phyloP scores from a whole-genome alignment of 2,797 vertebrate species.

The Otus scops region DNA sequence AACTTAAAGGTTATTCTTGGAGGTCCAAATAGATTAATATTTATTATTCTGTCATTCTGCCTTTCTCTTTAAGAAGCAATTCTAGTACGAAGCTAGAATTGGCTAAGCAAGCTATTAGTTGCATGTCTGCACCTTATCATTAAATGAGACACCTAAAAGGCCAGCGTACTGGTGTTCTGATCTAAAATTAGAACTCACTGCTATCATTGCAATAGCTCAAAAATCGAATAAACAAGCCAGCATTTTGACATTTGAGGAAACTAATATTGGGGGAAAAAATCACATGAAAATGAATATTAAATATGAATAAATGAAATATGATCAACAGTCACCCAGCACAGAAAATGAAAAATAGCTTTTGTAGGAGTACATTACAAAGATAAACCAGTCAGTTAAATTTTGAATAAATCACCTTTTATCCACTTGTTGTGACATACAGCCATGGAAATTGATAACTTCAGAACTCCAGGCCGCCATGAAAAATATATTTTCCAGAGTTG shows the following conservation, averaged over 20 bases:
- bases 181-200: slow-evolving; percentile 56
- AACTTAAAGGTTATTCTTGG: not conserved
- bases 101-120: not conserved
- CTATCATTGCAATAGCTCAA: slow-evolving; percentile 51
- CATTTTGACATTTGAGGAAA: slow-evolving; percentile 59
- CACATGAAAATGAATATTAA: slow-evolving; percentile 65
- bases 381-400: slow-evolving; percentile 37
- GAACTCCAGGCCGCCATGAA: slow-evolving; percentile 17
- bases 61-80: not conserved
- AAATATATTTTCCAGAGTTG: slow-evolving; percentile 29
- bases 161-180: not conserved
- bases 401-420: slow-evolving; percentile 66
- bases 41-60: not conserved
- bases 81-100: not conserved
- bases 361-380: slow-evolving; percentile 41
- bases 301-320: slow-evolving; percentile 61
- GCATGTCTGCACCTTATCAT: not conserved
- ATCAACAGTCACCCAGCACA: slow-evolving; percentile 41
- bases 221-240: slow-evolving; percentile 63
- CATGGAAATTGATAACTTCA: slow-evolving; percentile 25
- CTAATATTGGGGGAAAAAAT: slow-evolving; percentile 40
- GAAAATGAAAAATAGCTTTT: slow-evolving; percentile 62
- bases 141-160: not conserved
- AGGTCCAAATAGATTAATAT: not conserved
- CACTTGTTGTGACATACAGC: slow-evolving; percentile 9